Conservation (phyloP, 2,888 invertebrate species). For the Idaea aversata region DNA sequence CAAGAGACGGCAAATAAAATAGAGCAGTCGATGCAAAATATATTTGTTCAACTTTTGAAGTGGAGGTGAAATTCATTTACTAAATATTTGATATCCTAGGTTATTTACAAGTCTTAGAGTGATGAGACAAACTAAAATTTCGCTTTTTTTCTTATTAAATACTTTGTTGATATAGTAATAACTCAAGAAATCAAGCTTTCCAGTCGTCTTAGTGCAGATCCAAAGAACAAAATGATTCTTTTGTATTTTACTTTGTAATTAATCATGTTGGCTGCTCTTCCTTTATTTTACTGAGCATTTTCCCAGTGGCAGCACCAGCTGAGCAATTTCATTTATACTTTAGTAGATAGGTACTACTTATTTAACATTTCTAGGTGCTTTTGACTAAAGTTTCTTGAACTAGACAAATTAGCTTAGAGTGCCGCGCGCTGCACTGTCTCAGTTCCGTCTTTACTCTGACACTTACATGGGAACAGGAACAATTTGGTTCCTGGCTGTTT, state of each 20-base stretch:
- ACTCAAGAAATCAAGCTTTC: conserved; percentile 18
- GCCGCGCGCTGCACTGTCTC: conserved; percentile 18
- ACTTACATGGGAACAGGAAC: conserved; percentile 11
- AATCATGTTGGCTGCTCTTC: conserved; percentile 52
- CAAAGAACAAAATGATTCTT: conserved; percentile 34
- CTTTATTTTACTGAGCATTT: conserved; percentile 44
- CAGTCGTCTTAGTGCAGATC: conserved; percentile 15
- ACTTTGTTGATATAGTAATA: conserved; percentile 14
- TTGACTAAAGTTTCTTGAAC: conserved; percentile 44
- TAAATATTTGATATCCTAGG: too few relatives aligned
- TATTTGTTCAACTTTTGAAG: too few relatives aligned
- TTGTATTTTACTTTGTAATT: conserved; percentile 54
- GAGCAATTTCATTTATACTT: conserved; percentile 55
- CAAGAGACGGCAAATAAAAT: background rate
- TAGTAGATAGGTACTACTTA: conserved; percentile 37
- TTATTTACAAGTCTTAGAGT: background rate
- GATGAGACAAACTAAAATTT: background rate
- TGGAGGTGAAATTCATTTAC: too few relatives aligned
- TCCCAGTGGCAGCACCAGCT: conserved; percentile 38
- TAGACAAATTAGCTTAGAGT: conserved; percentile 41
- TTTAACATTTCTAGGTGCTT: conserved; percentile 36
- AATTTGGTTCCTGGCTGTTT: background rate
- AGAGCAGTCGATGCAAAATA: too few relatives aligned
- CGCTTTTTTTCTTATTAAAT: background rate
- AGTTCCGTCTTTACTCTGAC: conserved; percentile 24